Evolutionary conservation across 2,797 vertebrate genomes (phyloP), one percentile per base, ranked within the genome.

Genomic region (Chelon labrosus): DNA sequence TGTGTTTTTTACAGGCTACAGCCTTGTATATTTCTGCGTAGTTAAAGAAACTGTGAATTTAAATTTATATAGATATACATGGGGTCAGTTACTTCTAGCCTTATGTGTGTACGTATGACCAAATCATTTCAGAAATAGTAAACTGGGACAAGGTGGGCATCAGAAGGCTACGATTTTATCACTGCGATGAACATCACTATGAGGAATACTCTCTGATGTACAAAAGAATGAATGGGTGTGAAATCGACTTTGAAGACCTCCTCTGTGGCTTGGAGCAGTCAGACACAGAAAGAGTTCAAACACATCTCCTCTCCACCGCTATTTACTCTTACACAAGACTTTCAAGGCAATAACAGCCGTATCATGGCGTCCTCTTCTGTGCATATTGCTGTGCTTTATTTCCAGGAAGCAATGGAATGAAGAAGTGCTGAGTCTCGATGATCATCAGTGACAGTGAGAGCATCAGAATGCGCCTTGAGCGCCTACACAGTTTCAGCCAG

Each of bases 401-500:
- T 94, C 88, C 90, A 85, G 90, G 88, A 92, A 93, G 84, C 77
- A 60, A 50, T 27, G 16, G 65, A 79, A 74, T 22, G 62, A 37
- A 75, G 66, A 89, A 89, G 78, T 80, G 88, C 86, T 85, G 85
- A 89, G 78, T 88, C 64, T 89, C 16, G 14, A 31, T 75, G 85
- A 82, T 88, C 71, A 84, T 81, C 82, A 77, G 79, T 27, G 19
- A 59, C 82, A 79, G 75, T 50, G 83, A 69, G 82, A 81, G 77
- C 83, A 81, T 83, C 80, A 83, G 59, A 87, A 81, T 56, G 77
- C 46, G 59, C 52, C 65, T 80, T 0, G n/a, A 41, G 73, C 86
- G 74, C 92, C 92, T 71, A 93, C 93, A 89, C 90, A 88, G 83
- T 92, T 94, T 92, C 90, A 88, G 13, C 77, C 81, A 3, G 72